phyloP scores from a whole-genome alignment of 2,888 invertebrate species.

The Crocallis elinguaria region DNA sequence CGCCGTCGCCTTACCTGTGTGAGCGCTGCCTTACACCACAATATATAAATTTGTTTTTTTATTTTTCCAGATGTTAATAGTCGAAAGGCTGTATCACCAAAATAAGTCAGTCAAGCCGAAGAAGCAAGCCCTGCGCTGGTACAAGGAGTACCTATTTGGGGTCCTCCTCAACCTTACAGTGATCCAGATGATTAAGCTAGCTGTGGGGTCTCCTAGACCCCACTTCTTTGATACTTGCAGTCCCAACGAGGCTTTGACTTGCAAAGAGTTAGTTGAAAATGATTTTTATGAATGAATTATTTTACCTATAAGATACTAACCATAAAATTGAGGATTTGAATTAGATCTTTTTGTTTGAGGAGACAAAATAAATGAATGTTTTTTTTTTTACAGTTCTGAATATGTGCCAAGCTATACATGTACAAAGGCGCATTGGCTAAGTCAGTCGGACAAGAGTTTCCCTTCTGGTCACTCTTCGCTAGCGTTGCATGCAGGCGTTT shows the following conservation, averaged over 20 bases:
- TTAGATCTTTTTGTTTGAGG: neutral
- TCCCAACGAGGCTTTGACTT: constrained; percentile 86
- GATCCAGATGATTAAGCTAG: constrained; percentile 84
- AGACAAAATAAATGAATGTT: too few species aligned
- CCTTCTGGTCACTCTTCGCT: constrained; percentile 92
- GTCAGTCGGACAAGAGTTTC: constrained; percentile 87
- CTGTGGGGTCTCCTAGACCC: constrained; percentile 89
- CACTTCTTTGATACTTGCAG: constrained; percentile 91
- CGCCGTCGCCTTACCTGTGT: too few species aligned
- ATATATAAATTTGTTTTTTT: too few species aligned
- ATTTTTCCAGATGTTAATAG: constrained; percentile 66
- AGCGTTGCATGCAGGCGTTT: constrained; percentile 87
- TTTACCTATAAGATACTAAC: too few species aligned
- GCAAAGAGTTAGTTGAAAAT: constrained; percentile 65
- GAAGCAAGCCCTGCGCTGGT: constrained; percentile 77
- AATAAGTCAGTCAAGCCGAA: constrained; percentile 54
- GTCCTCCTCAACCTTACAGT: constrained; percentile 83
- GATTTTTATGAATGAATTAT: constrained; percentile 1
- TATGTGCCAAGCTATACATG: constrained; percentile 87
- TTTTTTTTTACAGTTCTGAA: constrained; percentile 55
- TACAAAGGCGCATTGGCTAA: constrained; percentile 85
- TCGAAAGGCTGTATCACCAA: constrained; percentile 57
- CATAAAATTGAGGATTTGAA: too few species aligned
- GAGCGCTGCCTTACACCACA: too few species aligned
- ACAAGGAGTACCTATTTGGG: constrained; percentile 86